phyloP scores from a whole-genome alignment of 2,797 vertebrate species.

The Hydrophis major region DNA sequence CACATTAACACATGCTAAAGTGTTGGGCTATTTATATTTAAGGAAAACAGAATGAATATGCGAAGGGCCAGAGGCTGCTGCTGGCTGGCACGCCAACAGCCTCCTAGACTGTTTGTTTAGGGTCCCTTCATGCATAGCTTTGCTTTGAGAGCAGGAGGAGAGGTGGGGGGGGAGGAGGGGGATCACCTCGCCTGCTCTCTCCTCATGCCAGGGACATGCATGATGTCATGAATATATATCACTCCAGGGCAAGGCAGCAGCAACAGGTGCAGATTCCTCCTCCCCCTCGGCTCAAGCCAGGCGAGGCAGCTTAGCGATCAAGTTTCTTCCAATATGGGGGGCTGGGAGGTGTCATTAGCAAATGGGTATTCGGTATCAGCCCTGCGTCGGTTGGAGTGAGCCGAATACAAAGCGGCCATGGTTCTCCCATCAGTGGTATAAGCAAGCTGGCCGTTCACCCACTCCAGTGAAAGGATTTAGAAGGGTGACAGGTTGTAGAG shows the following conservation, averaged over 20 bases:
- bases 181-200: conserved; percentile 15
- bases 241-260: neutral
- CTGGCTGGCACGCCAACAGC: neutral
- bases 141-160: neutral
- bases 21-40: conserved; percentile 11
- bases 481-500: neutral
- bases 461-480: neutral
- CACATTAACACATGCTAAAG: neutral
- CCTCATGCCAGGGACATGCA: conserved; percentile 22
- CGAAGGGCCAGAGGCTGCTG: neutral
- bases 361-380: neutral
- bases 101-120: conserved; percentile 11
- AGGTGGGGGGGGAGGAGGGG: neutral
- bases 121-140: conserved; percentile 19
- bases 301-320: neutral
- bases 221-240: conserved; percentile 28
- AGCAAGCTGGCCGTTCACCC: neutral
- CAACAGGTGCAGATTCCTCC: conserved; percentile 33
- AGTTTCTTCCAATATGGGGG: conserved; percentile 5
- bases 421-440: neutral
- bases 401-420: neutral
- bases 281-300: neutral
- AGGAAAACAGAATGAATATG: neutral
- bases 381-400: neutral
- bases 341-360: neutral